Evolutionary conservation across 1,140 invertebrate species (phyloP), one percentile per base, ranked within the genome.

Genomic region (Pollicipes pollicipes): DNA sequence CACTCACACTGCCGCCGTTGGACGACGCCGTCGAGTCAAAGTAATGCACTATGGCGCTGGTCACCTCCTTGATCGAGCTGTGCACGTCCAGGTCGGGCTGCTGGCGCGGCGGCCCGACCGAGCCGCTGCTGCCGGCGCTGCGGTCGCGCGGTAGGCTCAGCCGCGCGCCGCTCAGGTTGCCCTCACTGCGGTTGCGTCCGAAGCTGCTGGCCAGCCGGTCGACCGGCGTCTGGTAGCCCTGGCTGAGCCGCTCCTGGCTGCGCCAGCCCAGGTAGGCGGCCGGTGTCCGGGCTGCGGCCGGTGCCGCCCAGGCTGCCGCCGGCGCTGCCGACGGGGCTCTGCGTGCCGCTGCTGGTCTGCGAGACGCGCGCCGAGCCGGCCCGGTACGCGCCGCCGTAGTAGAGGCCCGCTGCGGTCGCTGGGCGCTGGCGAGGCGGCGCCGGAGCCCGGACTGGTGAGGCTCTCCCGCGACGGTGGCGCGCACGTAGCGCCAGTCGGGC

Each of bases 41-140:
- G 82, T 92, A 93, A 79, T 93, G 89, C 66, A 92, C 90, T 75
- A 94, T 93, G n/a, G 91, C 91, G 73, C 90, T 92, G 45, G 91
- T 93, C 37, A 94, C 90, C 81, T 92, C 90, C 79, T 91, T 92
- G 78, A 94, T 93, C 70, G 90, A 92, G 73, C 88, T 87, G 75
- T 91, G 89, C 75, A 94, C 91, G 66, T 76, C 74, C 26, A 71
- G 68, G 35, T 68, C 72, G 28, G 70, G 68, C 45, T 30, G 69
- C 64, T 30, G 69, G 68, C 29, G 72, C 67, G 6, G 67, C 45
- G 64, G 66, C 32, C 31, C 68, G 17, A 32, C 69, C 66, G 30
- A 71, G 30, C 45, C 35, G 69, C 27, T 69, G 71, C 67, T 72
- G 73, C 63, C 68, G 66, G 68, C 70, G 69, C 45, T 30, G 30